Percentiles rank a stretch among this genome's conserved stretches.
Conservation (phyloP, 2,888 invertebrate species). For the Strigamia maritima region DNA sequence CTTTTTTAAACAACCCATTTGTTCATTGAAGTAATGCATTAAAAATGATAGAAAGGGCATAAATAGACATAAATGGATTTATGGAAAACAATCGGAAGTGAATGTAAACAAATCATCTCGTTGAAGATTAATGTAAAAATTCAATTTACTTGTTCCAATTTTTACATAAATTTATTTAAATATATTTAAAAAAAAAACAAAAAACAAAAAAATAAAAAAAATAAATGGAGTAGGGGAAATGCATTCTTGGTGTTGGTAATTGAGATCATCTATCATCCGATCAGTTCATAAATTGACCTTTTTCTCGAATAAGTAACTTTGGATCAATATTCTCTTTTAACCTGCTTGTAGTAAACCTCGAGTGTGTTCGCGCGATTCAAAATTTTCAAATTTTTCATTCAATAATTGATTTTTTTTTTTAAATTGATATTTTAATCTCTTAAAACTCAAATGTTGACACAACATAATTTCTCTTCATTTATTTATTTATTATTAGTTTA, state of each 20-base stretch:
- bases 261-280: slow-evolving; percentile 13
- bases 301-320: slow-evolving; percentile 15
- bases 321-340: slow-evolving; percentile 31
- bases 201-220: no score
- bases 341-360: background rate
- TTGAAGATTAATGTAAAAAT: no score
- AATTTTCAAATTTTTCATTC: background rate
- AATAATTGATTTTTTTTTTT: no score
- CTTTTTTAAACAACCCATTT: background rate
- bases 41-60: background rate
- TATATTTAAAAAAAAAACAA: background rate
- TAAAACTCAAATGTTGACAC: no score
- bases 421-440: background rate
- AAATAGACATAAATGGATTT: background rate
- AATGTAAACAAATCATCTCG: no score
- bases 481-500: no score
- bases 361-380: background rate
- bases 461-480: no score
- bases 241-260: background rate
- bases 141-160: no score
- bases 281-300: slow-evolving; percentile 28
- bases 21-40: background rate
- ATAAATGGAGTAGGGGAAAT: no score
- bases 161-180: background rate
- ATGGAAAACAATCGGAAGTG: no score